Evolutionary conservation across 2,797 vertebrate species (phyloP).

Genomic region (Cottoperca gobio): DNA sequence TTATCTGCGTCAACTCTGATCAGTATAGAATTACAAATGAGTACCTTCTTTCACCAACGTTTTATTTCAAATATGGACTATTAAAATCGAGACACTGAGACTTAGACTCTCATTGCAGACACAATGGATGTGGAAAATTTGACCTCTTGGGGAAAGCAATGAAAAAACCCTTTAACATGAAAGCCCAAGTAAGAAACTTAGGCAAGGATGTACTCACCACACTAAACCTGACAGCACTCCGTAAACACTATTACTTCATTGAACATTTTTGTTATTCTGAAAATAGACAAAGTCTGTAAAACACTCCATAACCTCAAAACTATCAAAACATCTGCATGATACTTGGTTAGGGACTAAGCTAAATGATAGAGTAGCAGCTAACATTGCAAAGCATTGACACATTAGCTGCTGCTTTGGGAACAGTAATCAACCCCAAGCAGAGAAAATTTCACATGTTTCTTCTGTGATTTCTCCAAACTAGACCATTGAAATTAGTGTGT

Average conservation of each 20-base stretch:
- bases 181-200: not conserved
- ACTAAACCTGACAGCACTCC: not conserved
- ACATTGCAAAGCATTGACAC: not conserved
- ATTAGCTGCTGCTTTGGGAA: not conserved
- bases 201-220: not conserved
- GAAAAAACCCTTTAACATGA: not conserved
- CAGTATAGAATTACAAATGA: constrained; percentile 22
- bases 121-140: not conserved
- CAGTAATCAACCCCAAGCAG: not conserved
- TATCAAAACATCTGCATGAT: constrained; percentile 21
- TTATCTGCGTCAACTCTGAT: constrained; percentile 17
- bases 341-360: constrained; percentile 11
- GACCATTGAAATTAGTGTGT: not conserved
- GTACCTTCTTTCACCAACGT: constrained; percentile 10
- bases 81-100: constrained; percentile 4
- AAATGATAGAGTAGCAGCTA: not conserved
- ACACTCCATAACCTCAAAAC: not conserved
- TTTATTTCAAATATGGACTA: constrained; percentile 27
- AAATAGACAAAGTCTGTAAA: constrained; percentile 21
- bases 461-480: not conserved
- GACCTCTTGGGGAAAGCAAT: not conserved
- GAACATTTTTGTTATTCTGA: constrained; percentile 2
- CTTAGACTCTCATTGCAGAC: not conserved
- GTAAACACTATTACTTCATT: constrained; percentile 13
- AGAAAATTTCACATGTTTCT: not conserved